A percentile compares a stretch with the other conserved stretches of the same genome.
These are phyloP conservation scores for Phrynocephalus versicolor DNA, from an alignment of 2,113 vertebrate species.

Conservation along the genomic window DNA sequence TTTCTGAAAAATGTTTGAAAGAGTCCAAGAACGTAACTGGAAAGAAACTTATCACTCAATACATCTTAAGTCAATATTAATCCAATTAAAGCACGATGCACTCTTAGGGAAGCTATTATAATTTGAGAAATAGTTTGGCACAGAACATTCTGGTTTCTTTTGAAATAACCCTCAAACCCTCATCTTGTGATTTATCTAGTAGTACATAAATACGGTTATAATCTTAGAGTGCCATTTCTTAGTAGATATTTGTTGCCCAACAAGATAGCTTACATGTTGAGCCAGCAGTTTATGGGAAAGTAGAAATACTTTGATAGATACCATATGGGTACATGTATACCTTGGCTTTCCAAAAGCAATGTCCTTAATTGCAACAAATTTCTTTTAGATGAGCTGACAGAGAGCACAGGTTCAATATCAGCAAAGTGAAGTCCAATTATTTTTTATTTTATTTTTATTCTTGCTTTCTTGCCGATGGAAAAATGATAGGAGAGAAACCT, in stretches of 20 bases:
- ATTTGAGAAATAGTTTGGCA: neutral
- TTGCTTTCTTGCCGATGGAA: neutral
- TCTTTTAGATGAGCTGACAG: neutral
- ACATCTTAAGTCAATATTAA: constrained; percentile 1
- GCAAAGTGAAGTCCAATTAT: neutral
- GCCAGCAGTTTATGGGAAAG: neutral
- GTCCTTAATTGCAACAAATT: neutral
- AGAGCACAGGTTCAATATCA: neutral
- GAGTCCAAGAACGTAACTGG: neutral
- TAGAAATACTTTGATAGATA: constrained; percentile 8
- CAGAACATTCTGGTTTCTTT: neutral
- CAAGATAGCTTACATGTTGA: neutral
- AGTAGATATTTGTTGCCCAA: constrained; percentile 15
- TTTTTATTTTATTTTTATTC: constrained; percentile 4
- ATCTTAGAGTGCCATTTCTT: neutral
- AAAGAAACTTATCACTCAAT: neutral
- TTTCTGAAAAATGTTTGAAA: neutral
- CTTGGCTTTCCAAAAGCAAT: constrained; percentile 7
- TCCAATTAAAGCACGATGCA: neutral
- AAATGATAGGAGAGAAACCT: neutral
- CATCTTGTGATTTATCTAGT: neutral
- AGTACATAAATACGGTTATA: neutral
- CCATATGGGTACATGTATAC: neutral
- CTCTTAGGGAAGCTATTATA: neutral
- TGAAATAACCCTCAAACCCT: constrained; percentile 9